Conservation (phyloP, 1,140 invertebrate genomes). For the Scaptodrosophila lebanonensis region DNA sequence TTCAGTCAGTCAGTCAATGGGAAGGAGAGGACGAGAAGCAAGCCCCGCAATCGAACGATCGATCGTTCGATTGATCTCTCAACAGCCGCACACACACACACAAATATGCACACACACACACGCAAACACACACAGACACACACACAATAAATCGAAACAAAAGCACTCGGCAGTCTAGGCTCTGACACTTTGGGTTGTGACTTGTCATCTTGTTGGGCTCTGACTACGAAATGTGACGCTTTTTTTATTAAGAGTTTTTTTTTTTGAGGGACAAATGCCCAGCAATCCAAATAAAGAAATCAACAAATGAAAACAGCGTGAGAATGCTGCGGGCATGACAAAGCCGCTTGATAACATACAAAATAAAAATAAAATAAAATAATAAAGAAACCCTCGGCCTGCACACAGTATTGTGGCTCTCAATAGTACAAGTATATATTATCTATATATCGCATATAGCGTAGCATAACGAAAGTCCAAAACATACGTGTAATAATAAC, state of each 20-base stretch:
- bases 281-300: constrained; percentile 41
- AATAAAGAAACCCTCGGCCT: constrained; percentile 1
- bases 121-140: too few relatives aligned
- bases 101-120: too few relatives aligned
- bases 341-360: constrained; percentile 34
- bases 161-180: constrained; percentile 37
- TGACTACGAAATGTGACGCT: neutral
- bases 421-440: too few relatives aligned
- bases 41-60: constrained; percentile 27
- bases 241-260: neutral
- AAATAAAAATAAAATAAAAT: constrained; percentile 31
- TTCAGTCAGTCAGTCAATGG: too few relatives aligned
- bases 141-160: too few relatives aligned
- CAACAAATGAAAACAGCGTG: constrained; percentile 58
- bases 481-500: constrained; percentile 47
- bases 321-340: constrained; percentile 58
- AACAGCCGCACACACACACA: too few relatives aligned
- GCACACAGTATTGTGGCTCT: too few relatives aligned
- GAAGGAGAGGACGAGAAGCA: constrained; percentile 21
- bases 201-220: constrained; percentile 60
- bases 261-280: constrained; percentile 36
- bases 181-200: constrained; percentile 34
- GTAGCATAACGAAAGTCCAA: too few relatives aligned
- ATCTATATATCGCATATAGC: constrained; percentile 25
- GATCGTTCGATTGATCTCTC: too few relatives aligned